A percentile compares a stretch with the other conserved stretches of the same genome.
Conservation (phyloP, 2,113 vertebrate species). For the Albula goreensis region DNA sequence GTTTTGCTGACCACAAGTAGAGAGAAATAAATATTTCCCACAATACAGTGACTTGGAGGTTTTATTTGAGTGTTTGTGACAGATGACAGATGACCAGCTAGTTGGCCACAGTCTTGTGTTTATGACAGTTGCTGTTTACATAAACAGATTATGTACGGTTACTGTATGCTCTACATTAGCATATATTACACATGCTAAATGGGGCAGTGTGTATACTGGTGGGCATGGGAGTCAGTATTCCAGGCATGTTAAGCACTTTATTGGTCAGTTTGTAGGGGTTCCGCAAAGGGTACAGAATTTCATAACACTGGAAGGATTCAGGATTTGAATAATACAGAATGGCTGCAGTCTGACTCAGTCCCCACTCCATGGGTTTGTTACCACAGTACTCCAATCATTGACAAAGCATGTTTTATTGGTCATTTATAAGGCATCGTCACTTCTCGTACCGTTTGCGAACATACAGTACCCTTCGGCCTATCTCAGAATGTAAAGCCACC, state of each 20-base stretch:
- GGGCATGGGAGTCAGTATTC: conserved; percentile 45
- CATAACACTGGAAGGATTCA: neutral
- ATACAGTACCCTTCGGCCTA: neutral
- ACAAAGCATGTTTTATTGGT: neutral
- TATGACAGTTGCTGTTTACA: conserved; percentile 36
- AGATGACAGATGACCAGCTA: conserved; percentile 28
- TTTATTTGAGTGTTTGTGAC: neutral
- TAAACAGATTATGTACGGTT: conserved; percentile 37
- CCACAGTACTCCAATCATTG: neutral
- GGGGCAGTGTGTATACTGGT: conserved; percentile 32
- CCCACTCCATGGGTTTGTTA: neutral
- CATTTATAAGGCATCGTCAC: neutral
- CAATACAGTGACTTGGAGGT: neutral
- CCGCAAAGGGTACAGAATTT: conserved; percentile 2
- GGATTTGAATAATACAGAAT: neutral
- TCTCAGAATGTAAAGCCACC: neutral
- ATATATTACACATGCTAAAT: conserved; percentile 44
- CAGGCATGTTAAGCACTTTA: conserved; percentile 28
- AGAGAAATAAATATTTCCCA: neutral
- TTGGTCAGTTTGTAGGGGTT: conserved; percentile 29
- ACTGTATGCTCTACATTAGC: conserved; percentile 42
- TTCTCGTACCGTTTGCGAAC: neutral
- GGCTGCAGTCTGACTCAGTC: neutral
- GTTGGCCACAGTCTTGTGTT: conserved; percentile 21
- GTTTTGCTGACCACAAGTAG: neutral